phyloP scores from a whole-genome alignment of 2,797 vertebrate genomes.

The Meriones psammophilus region DNA sequence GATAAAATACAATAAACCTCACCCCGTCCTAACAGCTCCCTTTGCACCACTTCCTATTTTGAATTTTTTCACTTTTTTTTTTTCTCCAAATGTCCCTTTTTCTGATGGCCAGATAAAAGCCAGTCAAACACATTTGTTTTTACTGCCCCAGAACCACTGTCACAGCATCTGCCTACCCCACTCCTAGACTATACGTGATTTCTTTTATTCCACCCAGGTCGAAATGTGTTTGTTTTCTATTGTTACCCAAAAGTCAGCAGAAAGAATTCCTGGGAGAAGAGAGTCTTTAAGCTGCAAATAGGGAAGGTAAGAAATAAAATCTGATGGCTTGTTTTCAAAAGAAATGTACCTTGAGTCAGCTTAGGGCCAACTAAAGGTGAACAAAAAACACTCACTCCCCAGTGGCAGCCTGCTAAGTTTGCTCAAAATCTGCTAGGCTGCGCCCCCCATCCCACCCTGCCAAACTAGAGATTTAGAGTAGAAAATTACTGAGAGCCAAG shows the following conservation, averaged over 20 bases:
- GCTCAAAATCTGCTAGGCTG: neutral
- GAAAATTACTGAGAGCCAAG: neutral
- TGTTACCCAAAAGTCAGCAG: constrained; percentile 36
- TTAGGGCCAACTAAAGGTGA: neutral
- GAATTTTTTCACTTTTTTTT: neutral
- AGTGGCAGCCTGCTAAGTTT: neutral
- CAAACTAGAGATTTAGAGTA: neutral
- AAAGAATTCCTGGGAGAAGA: neutral
- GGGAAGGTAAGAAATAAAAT: neutral
- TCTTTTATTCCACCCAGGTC: constrained; percentile 32
- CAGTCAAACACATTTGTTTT: neutral
- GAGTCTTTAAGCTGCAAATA: neutral
- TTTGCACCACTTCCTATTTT: neutral
- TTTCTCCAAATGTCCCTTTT: constrained; percentile 8
- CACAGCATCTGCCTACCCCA: neutral
- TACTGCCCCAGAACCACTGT: constrained; percentile 21
- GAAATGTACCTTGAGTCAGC: neutral
- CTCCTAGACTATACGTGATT: constrained; percentile 36
- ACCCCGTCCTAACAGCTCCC: neutral
- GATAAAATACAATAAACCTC: neutral
- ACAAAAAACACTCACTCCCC: neutral
- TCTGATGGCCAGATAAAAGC: neutral
- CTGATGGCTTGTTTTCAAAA: neutral
- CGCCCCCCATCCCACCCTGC: no score
- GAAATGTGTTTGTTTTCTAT: neutral